Evolutionary conservation across 2,888 invertebrate genomes (phyloP), one percentile per base, ranked within the genome.

Genomic region (Gerosis bhagava): DNA sequence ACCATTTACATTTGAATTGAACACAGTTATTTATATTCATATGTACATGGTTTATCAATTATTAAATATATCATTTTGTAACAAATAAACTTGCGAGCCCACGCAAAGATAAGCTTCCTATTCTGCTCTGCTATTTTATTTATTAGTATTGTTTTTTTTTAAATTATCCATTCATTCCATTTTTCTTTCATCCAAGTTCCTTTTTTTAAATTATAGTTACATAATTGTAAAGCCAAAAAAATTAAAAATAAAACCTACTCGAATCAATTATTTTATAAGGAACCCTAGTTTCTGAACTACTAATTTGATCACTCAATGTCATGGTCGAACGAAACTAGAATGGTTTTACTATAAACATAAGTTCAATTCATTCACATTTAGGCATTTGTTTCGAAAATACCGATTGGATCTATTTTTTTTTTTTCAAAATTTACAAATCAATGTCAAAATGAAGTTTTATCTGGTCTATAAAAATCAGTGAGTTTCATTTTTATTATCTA

Each of bases 391-490:
- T 17, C 16, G 37, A 37, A 45, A 45, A 45, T 37, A 25, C 24
- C 37, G 31, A 32, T 39, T 32, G 7, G 13, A 13, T 10, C 19
- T 19, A 19, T 19, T 19, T 3, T 21, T 16, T 34, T 11, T 22
- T 15, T 37, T 13, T 21, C 19, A 13, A 44, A 37, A 10, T 25
- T 31, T 37, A 19, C 45, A 31, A 45, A 25, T 31, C 1, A 13
- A 45, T 45, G 37, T n/a, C 31, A 45, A 45, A 44, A 83, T 83
- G 84, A 79, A 73, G 63, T 83, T 82, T 48, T 82, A 73, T 54
- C 66, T 84, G 59, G 61, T 77, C 53, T 86, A 84, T 67, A 77
- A 73, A 59, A 73, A 81, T 67, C 73, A 79, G 86, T 86, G 68
- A 83, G 81, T 32, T 40, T 16, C 16, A 6, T 42, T 24, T 16